Base-by-base conservation (phyloP, 2,797 vertebrate genomes). In the Antennarius maculatus region DNA sequence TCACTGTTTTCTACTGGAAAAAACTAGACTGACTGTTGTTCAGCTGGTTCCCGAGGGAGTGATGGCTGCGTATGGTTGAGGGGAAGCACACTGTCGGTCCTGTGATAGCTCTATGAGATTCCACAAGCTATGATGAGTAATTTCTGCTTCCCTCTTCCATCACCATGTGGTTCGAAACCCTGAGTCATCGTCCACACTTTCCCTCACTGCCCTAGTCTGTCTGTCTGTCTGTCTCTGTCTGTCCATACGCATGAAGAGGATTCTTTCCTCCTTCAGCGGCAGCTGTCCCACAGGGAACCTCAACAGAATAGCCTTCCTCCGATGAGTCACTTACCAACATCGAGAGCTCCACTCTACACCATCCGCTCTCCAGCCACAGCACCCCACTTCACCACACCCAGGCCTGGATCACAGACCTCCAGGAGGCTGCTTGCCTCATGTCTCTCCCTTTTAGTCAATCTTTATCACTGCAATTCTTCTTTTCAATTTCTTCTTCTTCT, bases 71-170 rank as follows among this genome's bases (percentile, higher is more conserved):
- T 17, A 75, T 27, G 17, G 23, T 50, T 23, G 77, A 74, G 89
- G 82, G 81, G 80, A 88, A 85, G 80, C 81, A 85, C 77, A 46
- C 82, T 80, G 91, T 90, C 92, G 92, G 94, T 95, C 95, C 95
- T 95, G 95, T 96, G 96, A 96, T 95, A 95, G 92, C 93, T 88
- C 90, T 94, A 94, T 94, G 93, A 95, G 95, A 96, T 94, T 95
- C 95, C 95, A 93, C 90, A 89, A 92, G 94, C 93, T 92, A 91
- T 92, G 88, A 93, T 96, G 96, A 97, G 95, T 95, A 95, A 97
- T 92, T 93, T 91, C 91, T 92, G 93, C 95, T 93, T 93, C 94
- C 94, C 92, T 73, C 84, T 92, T 82, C 92, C 93, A 92, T 93
- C 88, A 77, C 7, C 84, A 87, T 70, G 94, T 93, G 92, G 89